Conservation (phyloP, 37 sponge, comb jelly and placozoan species). For the Crambe crambe region DNA sequence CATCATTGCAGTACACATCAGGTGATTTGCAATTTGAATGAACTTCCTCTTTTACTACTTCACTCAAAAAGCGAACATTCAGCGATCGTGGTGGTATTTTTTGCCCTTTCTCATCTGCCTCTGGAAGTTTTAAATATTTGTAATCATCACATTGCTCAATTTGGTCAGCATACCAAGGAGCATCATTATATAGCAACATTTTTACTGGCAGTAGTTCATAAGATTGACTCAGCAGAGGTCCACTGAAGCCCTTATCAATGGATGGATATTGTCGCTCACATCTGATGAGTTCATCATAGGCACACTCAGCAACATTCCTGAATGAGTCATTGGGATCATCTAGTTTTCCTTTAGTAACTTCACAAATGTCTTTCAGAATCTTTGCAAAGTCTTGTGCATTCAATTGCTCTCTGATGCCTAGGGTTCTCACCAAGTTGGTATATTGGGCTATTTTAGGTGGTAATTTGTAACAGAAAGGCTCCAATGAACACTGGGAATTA, state of each 20-base stretch:
- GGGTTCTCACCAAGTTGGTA: background rate
- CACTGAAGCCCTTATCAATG: background rate
- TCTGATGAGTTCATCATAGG: constrained; percentile 28
- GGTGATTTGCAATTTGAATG: constrained; percentile 1
- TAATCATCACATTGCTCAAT: background rate
- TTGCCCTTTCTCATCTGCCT: constrained; percentile 28
- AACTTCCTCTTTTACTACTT: constrained; percentile 35
- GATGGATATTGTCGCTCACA: too few species aligned
- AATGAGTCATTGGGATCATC: constrained; percentile 1
- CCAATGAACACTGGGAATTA: background rate
- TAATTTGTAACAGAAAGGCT: constrained; percentile 37
- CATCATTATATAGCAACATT: constrained; percentile 37
- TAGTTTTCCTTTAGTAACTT: background rate
- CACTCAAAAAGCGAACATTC: constrained; percentile 31
- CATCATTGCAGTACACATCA: constrained; percentile 31
- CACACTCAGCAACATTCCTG: constrained; percentile 8
- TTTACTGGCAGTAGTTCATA: constrained; percentile 12
- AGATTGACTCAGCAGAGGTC: constrained; percentile 5
- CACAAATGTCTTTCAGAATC: constrained; percentile 16
- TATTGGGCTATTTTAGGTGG: constrained; percentile 12
- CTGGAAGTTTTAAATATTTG: background rate
- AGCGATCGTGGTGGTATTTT: constrained; percentile 29
- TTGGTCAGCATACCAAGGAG: constrained; percentile 37
- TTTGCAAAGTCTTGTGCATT: constrained; percentile 11
- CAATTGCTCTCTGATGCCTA: constrained; percentile 9